phyloP scores from a whole-genome alignment of 2,113 vertebrate genomes.

The zebrafish (Danio rerio) region GRCz12tu NC_133198.1:49494001-49494500 shows the following conservation, averaged over 20 bases:
- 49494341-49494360: not conserved
- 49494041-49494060: slow-evolving; percentile 93
- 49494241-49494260: not conserved
- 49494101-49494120: slow-evolving; percentile 59
- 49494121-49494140: slow-evolving; percentile 52
- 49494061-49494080: slow-evolving; percentile 92
- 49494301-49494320: not conserved
- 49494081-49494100: slow-evolving; percentile 82
- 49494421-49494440: slow-evolving; percentile 49
- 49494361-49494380: slow-evolving; percentile 16
- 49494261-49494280: slow-evolving; percentile 8
- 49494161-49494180: not conserved
- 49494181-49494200: not conserved
- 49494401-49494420: slow-evolving; percentile 17
- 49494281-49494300: not conserved
- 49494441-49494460: slow-evolving; percentile 35
- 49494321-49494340: not conserved
- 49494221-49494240: not conserved
- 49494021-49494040: slow-evolving; percentile 91
- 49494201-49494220: no score
- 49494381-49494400: not conserved
- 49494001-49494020: slow-evolving; percentile 93
- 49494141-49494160: slow-evolving; percentile 36
- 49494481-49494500: slow-evolving; percentile 49
- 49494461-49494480: slow-evolving; percentile 25